Evolutionary conservation across 2,797 vertebrate genomes (phyloP).

Genomic region (Sebastes matsubarae): DNA sequence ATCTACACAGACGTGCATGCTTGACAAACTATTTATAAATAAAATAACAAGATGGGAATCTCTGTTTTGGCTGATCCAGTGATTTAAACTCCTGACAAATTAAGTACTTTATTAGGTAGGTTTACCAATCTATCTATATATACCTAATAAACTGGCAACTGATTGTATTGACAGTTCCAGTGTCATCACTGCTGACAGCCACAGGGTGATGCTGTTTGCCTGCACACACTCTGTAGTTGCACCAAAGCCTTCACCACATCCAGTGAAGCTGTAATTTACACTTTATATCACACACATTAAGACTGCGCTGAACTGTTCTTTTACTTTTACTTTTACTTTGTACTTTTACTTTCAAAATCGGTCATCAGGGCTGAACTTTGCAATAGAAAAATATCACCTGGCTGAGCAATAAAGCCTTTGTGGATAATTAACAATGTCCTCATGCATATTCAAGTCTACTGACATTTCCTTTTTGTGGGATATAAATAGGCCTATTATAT

Average conservation of each 20-base stretch:
- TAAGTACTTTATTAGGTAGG: not conserved
- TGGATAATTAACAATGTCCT: not conserved
- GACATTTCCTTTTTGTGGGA: not conserved
- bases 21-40: not conserved
- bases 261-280: not conserved
- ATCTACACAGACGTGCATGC: too few relatives aligned
- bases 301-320: not conserved
- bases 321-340: too few relatives aligned
- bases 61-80: not conserved
- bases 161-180: not conserved
- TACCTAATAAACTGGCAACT: not conserved
- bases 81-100: not conserved
- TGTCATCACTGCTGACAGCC: not conserved
- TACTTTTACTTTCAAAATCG: not conserved
- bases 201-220: slow-evolving; percentile 57
- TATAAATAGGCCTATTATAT: not conserved
- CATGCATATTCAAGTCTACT: not conserved
- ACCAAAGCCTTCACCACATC: not conserved
- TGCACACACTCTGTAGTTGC: not conserved
- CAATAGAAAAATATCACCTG: not conserved
- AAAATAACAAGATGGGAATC: not conserved
- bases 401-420: not conserved
- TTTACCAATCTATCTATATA: not conserved
- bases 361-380: not conserved
- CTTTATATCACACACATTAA: not conserved